Evolutionary conservation across 92 coral and sea anemone species (phyloP).

Genomic region (Phenganax stokvisi): DNA sequence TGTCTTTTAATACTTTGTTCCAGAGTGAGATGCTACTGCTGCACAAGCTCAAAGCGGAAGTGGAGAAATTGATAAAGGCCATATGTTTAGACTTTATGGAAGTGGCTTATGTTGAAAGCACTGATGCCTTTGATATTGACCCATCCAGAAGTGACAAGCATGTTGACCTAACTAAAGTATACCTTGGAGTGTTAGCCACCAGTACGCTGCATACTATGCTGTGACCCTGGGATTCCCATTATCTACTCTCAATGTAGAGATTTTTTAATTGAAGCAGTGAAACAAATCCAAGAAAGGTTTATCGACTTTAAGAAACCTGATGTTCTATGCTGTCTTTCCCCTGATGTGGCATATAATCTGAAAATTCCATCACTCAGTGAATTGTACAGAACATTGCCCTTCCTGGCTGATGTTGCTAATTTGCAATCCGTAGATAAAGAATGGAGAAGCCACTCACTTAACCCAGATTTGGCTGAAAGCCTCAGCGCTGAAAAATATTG

Average conservation of each 20-base stretch:
- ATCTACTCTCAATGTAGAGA: conserved; percentile 12
- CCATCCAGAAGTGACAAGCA: not conserved
- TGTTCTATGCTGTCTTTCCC: conserved; percentile 15
- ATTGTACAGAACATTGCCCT: conserved; percentile 13
- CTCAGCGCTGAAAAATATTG: conserved; percentile 16
- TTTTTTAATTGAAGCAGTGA: conserved; percentile 15
- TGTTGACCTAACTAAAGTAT: not conserved
- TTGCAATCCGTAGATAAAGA: conserved; percentile 14
- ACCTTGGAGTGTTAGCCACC: not conserved
- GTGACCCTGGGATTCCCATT: conserved; percentile 8
- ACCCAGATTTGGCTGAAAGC: conserved; percentile 15
- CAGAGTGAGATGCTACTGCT: too few species aligned
- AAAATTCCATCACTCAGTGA: conserved; percentile 11
- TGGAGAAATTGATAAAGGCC: too few species aligned
- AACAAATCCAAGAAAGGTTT: conserved; percentile 7
- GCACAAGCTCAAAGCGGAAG: too few species aligned
- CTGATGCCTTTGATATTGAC: not conserved
- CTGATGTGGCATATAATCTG: conserved; percentile 3
- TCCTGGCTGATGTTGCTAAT: conserved; percentile 23
- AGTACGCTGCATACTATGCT: not conserved
- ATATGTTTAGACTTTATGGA: too few species aligned
- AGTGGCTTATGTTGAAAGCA: not conserved
- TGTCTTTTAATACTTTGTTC: too few species aligned
- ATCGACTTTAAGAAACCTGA: conserved; percentile 9
- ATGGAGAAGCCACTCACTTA: conserved; percentile 25